Evolutionary conservation across 2,888 invertebrate genomes (phyloP).

Genomic region (Ormyrus thymus): DNA sequence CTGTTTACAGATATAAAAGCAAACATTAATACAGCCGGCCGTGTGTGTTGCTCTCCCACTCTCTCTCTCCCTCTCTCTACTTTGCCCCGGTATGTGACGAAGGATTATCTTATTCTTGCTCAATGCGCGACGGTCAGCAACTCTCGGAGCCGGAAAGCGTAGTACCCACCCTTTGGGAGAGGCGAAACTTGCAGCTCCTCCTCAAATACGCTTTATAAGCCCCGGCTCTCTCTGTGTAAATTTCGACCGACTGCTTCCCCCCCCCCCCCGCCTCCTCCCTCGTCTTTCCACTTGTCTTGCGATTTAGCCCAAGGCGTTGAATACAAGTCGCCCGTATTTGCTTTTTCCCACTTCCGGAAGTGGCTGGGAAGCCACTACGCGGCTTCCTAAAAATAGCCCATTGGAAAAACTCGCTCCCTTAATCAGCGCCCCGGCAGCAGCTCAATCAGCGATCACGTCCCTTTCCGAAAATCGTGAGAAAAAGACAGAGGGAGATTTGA

Average conservation of each 20-base stretch:
- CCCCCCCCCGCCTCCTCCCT: neutral
- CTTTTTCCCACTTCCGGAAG: no score
- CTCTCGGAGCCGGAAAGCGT: constrained; percentile 30
- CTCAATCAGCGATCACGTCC: no score
- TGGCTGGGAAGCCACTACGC: no score
- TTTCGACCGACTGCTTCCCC: constrained; percentile 9
- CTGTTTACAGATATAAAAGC: constrained; percentile 73
- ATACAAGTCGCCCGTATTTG: neutral
- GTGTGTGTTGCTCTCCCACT: constrained; percentile 19
- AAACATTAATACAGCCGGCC: constrained; percentile 72
- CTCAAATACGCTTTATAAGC: constrained; percentile 51
- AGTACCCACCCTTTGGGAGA: constrained; percentile 47
- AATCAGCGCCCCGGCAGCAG: no score
- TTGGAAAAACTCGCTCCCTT: no score
- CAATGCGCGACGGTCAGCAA: constrained; percentile 60
- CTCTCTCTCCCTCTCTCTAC: constrained; percentile 30
- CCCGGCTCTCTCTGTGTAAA: constrained; percentile 47
- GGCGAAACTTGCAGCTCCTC: constrained; percentile 45
- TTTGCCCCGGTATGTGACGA: constrained; percentile 62
- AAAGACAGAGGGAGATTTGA: neutral
- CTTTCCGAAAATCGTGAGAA: no score
- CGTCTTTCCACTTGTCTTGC: constrained; percentile 46
- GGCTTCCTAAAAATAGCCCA: no score
- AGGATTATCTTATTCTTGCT: constrained; percentile 73
- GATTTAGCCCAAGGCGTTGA: constrained; percentile 16